These are phyloP conservation scores for Eupithecia vulgata DNA, from an alignment of 2,888 invertebrate species.

Conservation along the genomic window DNA sequence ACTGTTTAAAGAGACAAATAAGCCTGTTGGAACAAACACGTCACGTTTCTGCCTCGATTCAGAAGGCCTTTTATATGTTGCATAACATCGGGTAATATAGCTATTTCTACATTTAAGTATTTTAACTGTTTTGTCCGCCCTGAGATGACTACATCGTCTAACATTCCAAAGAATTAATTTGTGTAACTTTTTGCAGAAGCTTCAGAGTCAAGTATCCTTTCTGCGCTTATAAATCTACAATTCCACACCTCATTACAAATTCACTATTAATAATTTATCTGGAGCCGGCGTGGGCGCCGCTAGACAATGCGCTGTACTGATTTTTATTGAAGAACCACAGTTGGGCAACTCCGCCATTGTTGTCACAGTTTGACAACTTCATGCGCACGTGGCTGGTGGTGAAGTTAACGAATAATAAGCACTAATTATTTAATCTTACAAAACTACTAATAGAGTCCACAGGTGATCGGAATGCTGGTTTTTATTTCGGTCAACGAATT, in stretches of 20 bases:
- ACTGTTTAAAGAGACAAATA: no score
- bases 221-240: slow-evolving; percentile 54
- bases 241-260: slow-evolving; percentile 72
- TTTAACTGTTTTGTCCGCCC: no score
- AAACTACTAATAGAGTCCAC: no score
- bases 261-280: slow-evolving; percentile 83
- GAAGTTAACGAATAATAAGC: neutral
- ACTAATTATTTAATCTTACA: no score
- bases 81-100: no score
- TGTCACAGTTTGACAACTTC: slow-evolving; percentile 53
- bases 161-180: neutral
- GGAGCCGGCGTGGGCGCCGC: slow-evolving; percentile 74
- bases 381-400: slow-evolving; percentile 33
- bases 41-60: no score
- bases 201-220: slow-evolving; percentile 29
- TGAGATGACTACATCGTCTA: neutral
- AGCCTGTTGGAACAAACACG: no score
- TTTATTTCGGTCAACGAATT: no score
- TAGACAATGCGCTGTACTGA: slow-evolving; percentile 73
- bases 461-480: no score
- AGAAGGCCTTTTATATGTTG: no score
- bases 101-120: no score
- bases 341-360: slow-evolving; percentile 42
- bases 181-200: neutral
- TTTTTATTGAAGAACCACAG: slow-evolving; percentile 62